Conservation (phyloP, 2,888 invertebrate species). For the Scotopteryx bipunctaria region DNA sequence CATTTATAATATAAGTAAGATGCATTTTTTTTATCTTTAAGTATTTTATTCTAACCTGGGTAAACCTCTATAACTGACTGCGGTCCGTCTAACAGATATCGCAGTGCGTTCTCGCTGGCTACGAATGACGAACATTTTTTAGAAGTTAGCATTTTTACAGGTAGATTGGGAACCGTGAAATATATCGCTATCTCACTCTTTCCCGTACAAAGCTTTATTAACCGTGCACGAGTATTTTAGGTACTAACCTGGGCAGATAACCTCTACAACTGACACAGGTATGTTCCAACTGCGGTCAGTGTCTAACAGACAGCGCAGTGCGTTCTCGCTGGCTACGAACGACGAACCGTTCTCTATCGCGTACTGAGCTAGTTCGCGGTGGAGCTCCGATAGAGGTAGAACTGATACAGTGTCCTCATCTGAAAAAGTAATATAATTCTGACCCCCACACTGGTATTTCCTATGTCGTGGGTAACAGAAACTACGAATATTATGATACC, state of each 20-base stretch:
- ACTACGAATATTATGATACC: too few relatives aligned
- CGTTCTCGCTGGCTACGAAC: constrained; percentile 56
- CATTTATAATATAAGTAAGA: too few relatives aligned
- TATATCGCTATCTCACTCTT: too few relatives aligned
- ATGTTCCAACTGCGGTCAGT: constrained; percentile 54
- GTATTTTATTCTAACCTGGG: constrained; percentile 47
- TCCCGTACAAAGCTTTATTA: too few relatives aligned
- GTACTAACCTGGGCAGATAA: constrained; percentile 44
- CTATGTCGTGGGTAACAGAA: too few relatives aligned
- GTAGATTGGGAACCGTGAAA: too few relatives aligned
- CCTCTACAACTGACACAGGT: constrained; percentile 54
- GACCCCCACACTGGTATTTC: too few relatives aligned
- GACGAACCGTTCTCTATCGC: constrained; percentile 46
- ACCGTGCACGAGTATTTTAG: too few relatives aligned
- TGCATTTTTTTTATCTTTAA: too few relatives aligned
- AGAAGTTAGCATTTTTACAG: too few relatives aligned
- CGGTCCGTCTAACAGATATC: constrained; percentile 55
- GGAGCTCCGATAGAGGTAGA: constrained; percentile 58
- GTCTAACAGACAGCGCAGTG: constrained; percentile 57
- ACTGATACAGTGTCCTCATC: constrained; percentile 53
- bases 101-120: constrained; percentile 59
- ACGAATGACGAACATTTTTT: constrained; percentile 43
- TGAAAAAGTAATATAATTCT: constrained; percentile 40
- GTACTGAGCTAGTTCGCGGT: constrained; percentile 56
- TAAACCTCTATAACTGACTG: constrained; percentile 47